A percentile compares a stretch with the other conserved stretches of the same genome.
Evolutionary conservation across 2,113 vertebrate species (phyloP).

Genomic region (Passer domesticus): DNA sequence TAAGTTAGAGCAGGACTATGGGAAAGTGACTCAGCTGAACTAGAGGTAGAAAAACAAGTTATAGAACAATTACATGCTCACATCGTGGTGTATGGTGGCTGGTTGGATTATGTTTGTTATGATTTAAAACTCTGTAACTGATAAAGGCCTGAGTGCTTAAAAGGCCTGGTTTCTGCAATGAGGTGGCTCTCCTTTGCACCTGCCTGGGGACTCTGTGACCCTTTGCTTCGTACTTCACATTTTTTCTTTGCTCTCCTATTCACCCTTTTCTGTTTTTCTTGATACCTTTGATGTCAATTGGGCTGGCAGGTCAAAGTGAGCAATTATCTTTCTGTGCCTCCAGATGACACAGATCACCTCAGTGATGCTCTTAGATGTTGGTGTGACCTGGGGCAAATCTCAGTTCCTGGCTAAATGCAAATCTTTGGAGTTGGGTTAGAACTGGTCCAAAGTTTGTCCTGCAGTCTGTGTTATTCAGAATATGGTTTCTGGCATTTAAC

Average conservation of each 20-base stretch:
- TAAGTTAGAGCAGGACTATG: background rate
- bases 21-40: background rate
- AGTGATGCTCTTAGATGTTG: background rate
- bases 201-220: accelerated
- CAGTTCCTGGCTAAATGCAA: background rate
- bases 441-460: background rate
- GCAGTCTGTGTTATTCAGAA: background rate
- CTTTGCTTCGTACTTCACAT: background rate
- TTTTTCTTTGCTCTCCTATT: background rate
- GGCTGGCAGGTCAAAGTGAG: background rate
- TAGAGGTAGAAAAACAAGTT: background rate
- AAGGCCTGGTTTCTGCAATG: background rate
- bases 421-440: background rate
- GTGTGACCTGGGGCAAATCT: background rate
- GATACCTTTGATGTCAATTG: background rate
- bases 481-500: background rate
- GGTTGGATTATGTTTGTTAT: background rate
- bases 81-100: accelerated
- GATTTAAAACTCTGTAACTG: background rate
- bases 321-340: background rate
- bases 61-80: too few relatives aligned
- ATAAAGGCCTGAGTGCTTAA: too few relatives aligned
- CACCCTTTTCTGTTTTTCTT: background rate
- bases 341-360: background rate
- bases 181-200: too few relatives aligned